Evolutionary conservation across 2,888 invertebrate species (phyloP).

Genomic region (Crepidodera aurea): DNA sequence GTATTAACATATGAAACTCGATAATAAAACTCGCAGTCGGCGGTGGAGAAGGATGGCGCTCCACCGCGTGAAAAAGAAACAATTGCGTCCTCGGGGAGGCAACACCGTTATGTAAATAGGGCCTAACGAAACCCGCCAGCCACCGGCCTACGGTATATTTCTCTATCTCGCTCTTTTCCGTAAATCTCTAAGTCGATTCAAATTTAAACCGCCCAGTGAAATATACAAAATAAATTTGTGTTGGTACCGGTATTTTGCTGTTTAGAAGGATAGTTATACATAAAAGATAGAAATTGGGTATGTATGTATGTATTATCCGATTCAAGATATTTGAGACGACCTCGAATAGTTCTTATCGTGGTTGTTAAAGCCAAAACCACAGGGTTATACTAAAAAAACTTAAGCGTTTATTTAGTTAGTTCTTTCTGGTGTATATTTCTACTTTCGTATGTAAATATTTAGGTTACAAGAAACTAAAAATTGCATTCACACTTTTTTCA

Average conservation of each 20-base stretch:
- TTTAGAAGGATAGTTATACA: no score
- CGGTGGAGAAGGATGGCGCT: constrained; percentile 16
- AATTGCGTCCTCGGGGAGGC: constrained; percentile 42
- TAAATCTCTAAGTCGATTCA: background rate
- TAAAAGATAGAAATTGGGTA: no score
- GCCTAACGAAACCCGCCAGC: constrained; percentile 38
- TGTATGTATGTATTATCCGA: no score
- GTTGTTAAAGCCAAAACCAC: no score
- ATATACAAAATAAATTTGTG: background rate
- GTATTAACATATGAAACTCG: constrained; percentile 43
- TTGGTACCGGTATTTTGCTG: background rate
- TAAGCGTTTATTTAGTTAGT: no score
- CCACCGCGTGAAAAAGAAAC: constrained; percentile 40
- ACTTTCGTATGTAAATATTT: no score
- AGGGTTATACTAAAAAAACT: no score
- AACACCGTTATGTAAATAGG: constrained; percentile 43
- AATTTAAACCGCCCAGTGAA: background rate
- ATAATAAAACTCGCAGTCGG: constrained; percentile 41
- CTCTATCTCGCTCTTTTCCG: background rate
- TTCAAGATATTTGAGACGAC: no score
- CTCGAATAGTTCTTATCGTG: no score
- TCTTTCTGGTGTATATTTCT: no score
- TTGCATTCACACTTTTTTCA: no score
- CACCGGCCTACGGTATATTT: background rate
- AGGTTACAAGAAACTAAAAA: no score